Evolutionary conservation across 2,888 invertebrate genomes (phyloP), one percentile per base, ranked within the genome.

Genomic region (Anthophora plumipes): DNA sequence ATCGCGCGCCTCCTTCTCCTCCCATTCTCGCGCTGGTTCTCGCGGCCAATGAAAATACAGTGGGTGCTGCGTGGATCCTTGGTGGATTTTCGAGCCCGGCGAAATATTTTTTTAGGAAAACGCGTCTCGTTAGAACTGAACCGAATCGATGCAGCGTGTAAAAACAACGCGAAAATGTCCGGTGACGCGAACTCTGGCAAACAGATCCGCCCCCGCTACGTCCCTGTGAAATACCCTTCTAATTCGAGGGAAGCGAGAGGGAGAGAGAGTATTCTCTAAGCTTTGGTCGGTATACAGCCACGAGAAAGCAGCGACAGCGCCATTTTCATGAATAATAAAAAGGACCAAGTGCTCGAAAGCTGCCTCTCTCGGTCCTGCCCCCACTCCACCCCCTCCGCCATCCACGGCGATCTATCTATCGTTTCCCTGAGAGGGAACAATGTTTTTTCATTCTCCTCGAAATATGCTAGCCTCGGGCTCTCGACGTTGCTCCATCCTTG

Each of bases 281-380:
- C 82, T 77, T 82, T 50, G 77, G 67, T 78, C 69, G 78, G 73
- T 66, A 50, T 64, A 70, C 82, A 64, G 72, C 74, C 77, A 73
- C 79, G 88, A 77, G 86, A 83, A 82, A 80, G 80, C 86, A 86
- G 75, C 78, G 80, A 77, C 87, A 86, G 76, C 88, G 64, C 79
- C 80, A 79, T 87, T 92, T 92, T 93, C 93, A 93, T 93, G 93
- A 93, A 93, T 93, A 93, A 93, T 93, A 93, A 93, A 92, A 91
- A 91, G 92, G 87, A 85, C 90, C 88, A 90, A 91, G 90, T 89
- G 89, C 88, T 85, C 84, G 84, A 74, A 84, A 84, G 83, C 86
- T 74, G 84, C 68, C 84, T 72, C 79, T 72, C 75, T 31, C n/a
- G 59, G 67, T 43, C 48, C 39, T 39, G 25, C 22, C 22, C 67